Percentiles rank a stretch among this genome's conserved stretches.
Evolutionary conservation across 2,797 vertebrate genomes (phyloP).

Genomic region (Pseudomugil gertrudae): DNA sequence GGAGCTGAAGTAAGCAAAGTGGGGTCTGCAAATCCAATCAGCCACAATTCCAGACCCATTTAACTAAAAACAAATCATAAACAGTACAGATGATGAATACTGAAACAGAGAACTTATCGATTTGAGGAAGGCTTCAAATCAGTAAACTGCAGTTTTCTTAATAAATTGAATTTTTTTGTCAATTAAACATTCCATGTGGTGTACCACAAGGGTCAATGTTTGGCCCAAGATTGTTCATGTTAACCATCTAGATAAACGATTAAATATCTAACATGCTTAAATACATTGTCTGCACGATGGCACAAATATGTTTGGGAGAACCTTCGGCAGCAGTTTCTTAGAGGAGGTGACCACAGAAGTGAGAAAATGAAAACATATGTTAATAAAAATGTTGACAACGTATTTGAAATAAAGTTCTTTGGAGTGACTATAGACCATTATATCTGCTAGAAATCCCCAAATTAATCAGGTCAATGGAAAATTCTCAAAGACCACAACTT

Average conservation of each 20-base stretch:
- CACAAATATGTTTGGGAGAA: not conserved
- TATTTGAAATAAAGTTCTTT: not conserved
- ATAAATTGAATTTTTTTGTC: too few species aligned
- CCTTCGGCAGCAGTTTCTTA: not conserved
- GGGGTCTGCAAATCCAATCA: not conserved
- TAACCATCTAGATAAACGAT: too few species aligned
- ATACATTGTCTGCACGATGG: not conserved
- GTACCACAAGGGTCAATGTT: not conserved
- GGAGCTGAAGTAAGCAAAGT: conserved; percentile 7
- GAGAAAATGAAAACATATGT: too few species aligned
- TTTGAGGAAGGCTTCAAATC: not conserved
- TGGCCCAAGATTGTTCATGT: not conserved
- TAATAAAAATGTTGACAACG: not conserved
- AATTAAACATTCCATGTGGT: too few species aligned
- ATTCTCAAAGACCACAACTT: not conserved
- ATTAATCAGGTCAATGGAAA: not conserved
- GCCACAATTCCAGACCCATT: not conserved
- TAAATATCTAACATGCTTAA: not conserved
- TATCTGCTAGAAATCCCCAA: not conserved
- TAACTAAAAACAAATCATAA: too few species aligned
- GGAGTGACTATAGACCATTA: not conserved
- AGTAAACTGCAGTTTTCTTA: too few species aligned
- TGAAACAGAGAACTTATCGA: too few species aligned
- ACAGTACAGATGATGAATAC: not conserved
- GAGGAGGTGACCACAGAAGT: too few species aligned